Evolutionary conservation across 2,797 vertebrate species (phyloP).

Genomic region (Prionace glauca): DNA sequence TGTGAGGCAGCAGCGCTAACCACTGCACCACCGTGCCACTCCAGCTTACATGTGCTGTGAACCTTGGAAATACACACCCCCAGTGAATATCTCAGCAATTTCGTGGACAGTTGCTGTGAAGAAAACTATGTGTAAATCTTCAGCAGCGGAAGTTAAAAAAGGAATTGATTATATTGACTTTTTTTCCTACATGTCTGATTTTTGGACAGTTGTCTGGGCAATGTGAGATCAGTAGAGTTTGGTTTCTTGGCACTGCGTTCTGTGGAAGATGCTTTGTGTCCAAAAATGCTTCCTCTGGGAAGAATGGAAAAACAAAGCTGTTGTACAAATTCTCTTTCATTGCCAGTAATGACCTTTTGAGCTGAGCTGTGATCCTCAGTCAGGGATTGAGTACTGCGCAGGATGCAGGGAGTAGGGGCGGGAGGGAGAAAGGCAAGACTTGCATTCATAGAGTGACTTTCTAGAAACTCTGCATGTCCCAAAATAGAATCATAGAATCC

Average conservation of each 20-base stretch:
- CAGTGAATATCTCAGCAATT: not conserved
- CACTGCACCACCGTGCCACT: no score
- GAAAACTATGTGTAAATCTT: not conserved
- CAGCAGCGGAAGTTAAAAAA: not conserved
- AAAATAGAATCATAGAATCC: no score
- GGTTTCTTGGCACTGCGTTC: not conserved
- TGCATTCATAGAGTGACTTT: no score
- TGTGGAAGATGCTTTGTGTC: not conserved
- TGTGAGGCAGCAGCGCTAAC: no score
- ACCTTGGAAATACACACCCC: not conserved
- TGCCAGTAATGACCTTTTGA: not conserved
- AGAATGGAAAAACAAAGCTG: not conserved
- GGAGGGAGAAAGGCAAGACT: no score
- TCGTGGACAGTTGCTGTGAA: not conserved
- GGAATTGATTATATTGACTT: not conserved
- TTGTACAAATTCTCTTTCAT: not conserved
- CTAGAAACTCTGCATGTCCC: no score
- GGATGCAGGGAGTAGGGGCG: conserved; percentile 31
- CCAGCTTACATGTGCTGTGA: not conserved
- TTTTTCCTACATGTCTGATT: not conserved
- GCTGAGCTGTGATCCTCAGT: conserved; percentile 29
- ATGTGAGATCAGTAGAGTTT: not conserved
- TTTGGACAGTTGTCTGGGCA: not conserved
- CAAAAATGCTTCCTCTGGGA: not conserved
- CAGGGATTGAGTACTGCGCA: conserved; percentile 39